Base-by-base conservation (phyloP, 1,140 invertebrate genomes). In the Bicyclus anynana region DNA sequence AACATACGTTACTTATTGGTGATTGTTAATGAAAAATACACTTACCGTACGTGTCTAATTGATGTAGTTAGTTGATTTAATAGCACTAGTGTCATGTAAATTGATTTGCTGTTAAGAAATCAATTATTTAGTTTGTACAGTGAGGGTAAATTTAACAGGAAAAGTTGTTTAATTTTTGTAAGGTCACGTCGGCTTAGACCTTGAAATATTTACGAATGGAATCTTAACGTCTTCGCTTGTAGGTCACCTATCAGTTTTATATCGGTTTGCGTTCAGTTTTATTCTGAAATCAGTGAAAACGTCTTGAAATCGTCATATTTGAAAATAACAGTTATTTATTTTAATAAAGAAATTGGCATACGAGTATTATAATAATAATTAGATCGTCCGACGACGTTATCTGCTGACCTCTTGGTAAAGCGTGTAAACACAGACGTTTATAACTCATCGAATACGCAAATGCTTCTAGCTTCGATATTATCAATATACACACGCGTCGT, bases 331-430 rank as follows among this genome's bases (percentile, higher is more conserved):
- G n/a, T n/a, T n/a, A n/a, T 18, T 44, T 17, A 44, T 44, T 21
- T 5, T 12, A 5, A 44, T n/a, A 13, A 37, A 40, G 35, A 27
- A 14, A 29, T 53, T 10, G 51, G n/a, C 38, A 26, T 50, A n/a
- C n/a, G n/a, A n/a, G n/a, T n/a, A n/a, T n/a, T n/a, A 21, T 3
- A 5, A 42, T 21, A 47, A 55, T 56, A 59, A 59, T 29, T 64
- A 50, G 48, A 55, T 56, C 62, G 53, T 52, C 35, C 40, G 48
- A 48, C 35, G 51, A 10, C 40, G 46, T 64, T 64, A 59, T 64
- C 56, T 58, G 16, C 2, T 53, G 56, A 64, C 62, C 62, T 53
- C 53, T 59, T 58, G 16, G 26, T 51, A 21, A 51, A 58, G 51
- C 13, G 10, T 35, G 38, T 23, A 50, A 44, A 53, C 40, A 44